Evolutionary conservation across 2,797 vertebrate species (phyloP).

Genomic region (Parauchenoglanis ngamensis): DNA sequence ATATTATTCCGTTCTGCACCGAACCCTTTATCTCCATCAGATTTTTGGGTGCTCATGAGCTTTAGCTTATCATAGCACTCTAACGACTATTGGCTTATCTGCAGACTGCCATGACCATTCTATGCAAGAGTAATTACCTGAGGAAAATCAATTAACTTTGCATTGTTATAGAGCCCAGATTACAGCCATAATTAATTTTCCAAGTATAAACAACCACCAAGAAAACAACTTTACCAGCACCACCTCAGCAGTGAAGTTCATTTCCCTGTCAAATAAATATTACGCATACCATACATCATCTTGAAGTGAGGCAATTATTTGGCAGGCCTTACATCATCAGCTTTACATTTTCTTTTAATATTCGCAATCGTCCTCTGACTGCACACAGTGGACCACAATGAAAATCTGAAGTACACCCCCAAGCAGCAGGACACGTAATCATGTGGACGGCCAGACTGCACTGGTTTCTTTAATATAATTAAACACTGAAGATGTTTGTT

Average conservation of each 20-base stretch:
- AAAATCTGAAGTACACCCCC: conserved; percentile 24
- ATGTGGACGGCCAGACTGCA: not conserved
- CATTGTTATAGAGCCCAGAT: conserved; percentile 55
- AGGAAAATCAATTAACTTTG: conserved; percentile 57
- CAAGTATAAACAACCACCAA: conserved; percentile 50
- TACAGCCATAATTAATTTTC: conserved; percentile 58
- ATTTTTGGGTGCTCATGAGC: conserved; percentile 31
- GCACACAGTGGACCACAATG: not conserved
- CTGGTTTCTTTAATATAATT: not conserved
- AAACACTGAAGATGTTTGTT: not conserved
- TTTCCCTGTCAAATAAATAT: conserved; percentile 33
- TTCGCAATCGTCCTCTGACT: not conserved
- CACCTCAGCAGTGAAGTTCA: conserved; percentile 37
- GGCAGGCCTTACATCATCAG: not conserved
- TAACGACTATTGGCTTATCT: conserved; percentile 51
- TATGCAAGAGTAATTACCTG: conserved; percentile 60
- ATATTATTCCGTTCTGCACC: not conserved
- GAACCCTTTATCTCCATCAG: conserved; percentile 24
- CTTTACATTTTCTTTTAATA: conserved; percentile 16
- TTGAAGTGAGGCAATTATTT: conserved; percentile 35
- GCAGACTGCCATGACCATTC: conserved; percentile 44
- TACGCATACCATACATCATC: conserved; percentile 39
- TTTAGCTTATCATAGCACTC: conserved; percentile 44
- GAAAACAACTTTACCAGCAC: conserved; percentile 46
- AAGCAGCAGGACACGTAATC: conserved; percentile 20